Evolutionary conservation across 2,888 invertebrate species (phyloP).

Genomic region (Napeogenes sylphis): DNA sequence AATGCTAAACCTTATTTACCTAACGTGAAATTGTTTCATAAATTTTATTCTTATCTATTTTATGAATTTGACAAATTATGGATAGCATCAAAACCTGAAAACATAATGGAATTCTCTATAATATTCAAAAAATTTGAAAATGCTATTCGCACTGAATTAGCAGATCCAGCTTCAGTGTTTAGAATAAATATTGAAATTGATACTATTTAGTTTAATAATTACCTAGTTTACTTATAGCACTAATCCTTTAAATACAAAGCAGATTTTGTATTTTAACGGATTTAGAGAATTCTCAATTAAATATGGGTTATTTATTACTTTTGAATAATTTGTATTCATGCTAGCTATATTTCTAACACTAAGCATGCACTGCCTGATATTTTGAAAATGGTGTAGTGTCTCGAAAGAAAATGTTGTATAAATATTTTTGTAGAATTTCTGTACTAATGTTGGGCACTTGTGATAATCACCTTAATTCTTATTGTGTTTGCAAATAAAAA

Average conservation of each 20-base stretch:
- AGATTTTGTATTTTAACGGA: background rate
- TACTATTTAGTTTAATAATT: constrained; percentile 56
- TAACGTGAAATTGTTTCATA: constrained; percentile 88
- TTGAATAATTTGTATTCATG: background rate
- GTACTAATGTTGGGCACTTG: background rate
- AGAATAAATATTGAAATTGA: constrained; percentile 89
- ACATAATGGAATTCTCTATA: constrained; percentile 96
- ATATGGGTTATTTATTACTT: background rate
- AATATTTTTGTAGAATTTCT: background rate
- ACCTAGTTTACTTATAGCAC: constrained; percentile 14
- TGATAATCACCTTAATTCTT: too few species aligned
- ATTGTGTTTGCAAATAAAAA: too few species aligned
- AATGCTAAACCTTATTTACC: constrained; percentile 85
- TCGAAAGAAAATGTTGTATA: background rate
- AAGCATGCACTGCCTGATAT: constrained; percentile 1
- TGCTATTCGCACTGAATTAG: constrained; percentile 81
- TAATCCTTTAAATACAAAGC: background rate
- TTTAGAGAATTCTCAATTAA: too few species aligned
- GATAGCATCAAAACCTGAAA: constrained; percentile 92
- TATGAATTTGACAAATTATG: constrained; percentile 97
- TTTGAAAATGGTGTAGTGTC: background rate
- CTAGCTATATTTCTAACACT: background rate
- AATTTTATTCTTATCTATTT: constrained; percentile 95
- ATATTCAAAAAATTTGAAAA: constrained; percentile 92
- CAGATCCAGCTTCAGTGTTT: constrained; percentile 84